Evolutionary conservation across 2,888 invertebrate genomes (phyloP).

Genomic region (Polydrusus tereticollis): DNA sequence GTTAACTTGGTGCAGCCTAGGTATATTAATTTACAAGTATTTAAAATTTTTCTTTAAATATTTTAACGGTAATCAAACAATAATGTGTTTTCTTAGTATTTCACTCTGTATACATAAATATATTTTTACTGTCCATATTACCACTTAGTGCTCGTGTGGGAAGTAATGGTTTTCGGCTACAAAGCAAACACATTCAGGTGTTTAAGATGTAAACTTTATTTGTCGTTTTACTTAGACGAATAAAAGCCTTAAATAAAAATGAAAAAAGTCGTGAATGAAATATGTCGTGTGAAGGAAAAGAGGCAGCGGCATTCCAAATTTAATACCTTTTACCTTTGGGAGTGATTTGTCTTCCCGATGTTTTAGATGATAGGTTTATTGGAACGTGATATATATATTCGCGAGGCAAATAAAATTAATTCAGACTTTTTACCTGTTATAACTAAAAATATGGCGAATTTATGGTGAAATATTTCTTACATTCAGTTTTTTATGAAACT

Average conservation of each 20-base stretch:
- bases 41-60: too few species aligned
- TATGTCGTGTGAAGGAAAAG: slow-evolving; percentile 44
- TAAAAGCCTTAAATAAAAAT: slow-evolving; percentile 35
- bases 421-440: background rate
- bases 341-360: slow-evolving; percentile 23
- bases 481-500: too few species aligned
- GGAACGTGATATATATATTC: background rate
- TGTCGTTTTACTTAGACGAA: slow-evolving; percentile 40
- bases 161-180: slow-evolving; percentile 27
- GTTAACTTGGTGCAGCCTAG: too few species aligned
- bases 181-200: slow-evolving; percentile 44
- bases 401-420: background rate
- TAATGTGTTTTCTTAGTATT: background rate
- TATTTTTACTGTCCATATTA: slow-evolving; percentile 6
- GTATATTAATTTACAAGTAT: background rate
- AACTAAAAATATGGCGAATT: too few species aligned
- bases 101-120: background rate
- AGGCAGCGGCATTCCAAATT: slow-evolving; percentile 24
- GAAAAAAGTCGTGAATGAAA: slow-evolving; percentile 40
- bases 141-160: slow-evolving; percentile 25
- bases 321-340: slow-evolving; percentile 28
- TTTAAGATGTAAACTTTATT: slow-evolving; percentile 43
- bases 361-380: slow-evolving; percentile 18
- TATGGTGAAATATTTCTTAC: too few species aligned
- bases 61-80: too few species aligned